phyloP scores from a whole-genome alignment of 2,888 invertebrate genomes.

The Pimpla rufipes region DNA sequence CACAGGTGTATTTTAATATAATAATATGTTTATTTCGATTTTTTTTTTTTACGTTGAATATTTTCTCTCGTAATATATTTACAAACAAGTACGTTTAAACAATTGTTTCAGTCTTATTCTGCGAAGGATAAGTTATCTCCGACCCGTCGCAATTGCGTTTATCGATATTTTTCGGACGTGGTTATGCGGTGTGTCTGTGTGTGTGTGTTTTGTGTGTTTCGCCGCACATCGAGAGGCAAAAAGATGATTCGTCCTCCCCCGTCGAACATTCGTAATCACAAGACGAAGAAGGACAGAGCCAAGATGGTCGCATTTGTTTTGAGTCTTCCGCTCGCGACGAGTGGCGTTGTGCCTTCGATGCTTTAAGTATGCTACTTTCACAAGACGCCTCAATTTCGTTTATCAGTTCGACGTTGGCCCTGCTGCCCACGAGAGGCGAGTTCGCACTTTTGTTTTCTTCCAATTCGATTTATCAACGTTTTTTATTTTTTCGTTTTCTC shows the following conservation, averaged over 20 bases:
- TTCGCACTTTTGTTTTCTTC: constrained; percentile 20
- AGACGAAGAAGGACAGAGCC: constrained; percentile 7
- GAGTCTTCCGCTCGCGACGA: neutral
- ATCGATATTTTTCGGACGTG: constrained; percentile 40
- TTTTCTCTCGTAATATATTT: constrained; percentile 57
- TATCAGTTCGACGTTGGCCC: constrained; percentile 17
- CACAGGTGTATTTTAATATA: constrained; percentile 31
- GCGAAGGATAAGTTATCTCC: constrained; percentile 76
- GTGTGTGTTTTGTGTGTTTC: constrained; percentile 6
- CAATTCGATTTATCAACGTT: constrained; percentile 7
- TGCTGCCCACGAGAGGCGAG: neutral
- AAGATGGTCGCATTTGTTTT: neutral
- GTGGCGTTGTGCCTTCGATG: neutral
- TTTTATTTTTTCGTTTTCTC: constrained; percentile 14
- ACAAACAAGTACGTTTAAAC: constrained; percentile 78
- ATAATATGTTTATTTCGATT: constrained; percentile 44
- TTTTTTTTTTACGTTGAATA: constrained; percentile 43
- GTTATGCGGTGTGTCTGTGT: constrained; percentile 4
- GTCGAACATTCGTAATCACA: neutral
- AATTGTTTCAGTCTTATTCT: constrained; percentile 83
- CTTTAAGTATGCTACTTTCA: constrained; percentile 13
- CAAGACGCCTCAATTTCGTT: constrained; percentile 25
- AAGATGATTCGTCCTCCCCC: neutral
- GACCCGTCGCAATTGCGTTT: constrained; percentile 43
- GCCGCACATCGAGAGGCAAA: neutral